These are phyloP conservation scores for Petaurus breviceps DNA, from an alignment of 2,113 vertebrate genomes.

Conservation along the genomic window DNA sequence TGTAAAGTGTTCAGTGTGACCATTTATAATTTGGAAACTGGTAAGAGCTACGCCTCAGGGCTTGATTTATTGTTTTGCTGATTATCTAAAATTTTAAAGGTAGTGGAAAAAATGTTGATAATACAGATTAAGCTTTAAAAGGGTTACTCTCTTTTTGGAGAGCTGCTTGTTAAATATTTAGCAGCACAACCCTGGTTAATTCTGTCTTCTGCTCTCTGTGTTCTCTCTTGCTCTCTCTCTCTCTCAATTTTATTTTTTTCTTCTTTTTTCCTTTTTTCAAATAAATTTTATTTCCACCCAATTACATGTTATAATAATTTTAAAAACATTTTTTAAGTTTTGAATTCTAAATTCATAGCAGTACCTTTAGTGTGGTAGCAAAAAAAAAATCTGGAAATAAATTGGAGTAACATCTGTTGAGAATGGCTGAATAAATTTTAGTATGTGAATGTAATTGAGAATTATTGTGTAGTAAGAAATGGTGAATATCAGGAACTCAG, in stretches of 20 bases:
- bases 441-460: not conserved
- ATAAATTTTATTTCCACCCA: too few species aligned
- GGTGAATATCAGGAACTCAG: not conserved
- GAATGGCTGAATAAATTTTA: not conserved
- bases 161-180: not conserved
- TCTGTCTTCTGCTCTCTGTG: not conserved
- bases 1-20: not conserved
- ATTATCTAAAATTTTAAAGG: not conserved
- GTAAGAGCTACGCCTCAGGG: not conserved
- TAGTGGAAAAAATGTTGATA: not conserved
- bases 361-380: not conserved
- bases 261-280: too few species aligned
- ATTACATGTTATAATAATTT: too few species aligned
- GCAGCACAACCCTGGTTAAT: not conserved
- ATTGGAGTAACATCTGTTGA: not conserved
- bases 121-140: not conserved
- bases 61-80: not conserved
- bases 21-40: not conserved
- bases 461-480: not conserved
- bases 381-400: not conserved
- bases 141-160: not conserved
- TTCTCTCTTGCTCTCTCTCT: too few species aligned
- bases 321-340: too few species aligned
- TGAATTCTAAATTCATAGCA: not conserved
- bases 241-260: too few species aligned